These are phyloP conservation scores for Drosophila varians DNA, from an alignment of 1,140 invertebrate species.

Conservation along the genomic window DNA sequence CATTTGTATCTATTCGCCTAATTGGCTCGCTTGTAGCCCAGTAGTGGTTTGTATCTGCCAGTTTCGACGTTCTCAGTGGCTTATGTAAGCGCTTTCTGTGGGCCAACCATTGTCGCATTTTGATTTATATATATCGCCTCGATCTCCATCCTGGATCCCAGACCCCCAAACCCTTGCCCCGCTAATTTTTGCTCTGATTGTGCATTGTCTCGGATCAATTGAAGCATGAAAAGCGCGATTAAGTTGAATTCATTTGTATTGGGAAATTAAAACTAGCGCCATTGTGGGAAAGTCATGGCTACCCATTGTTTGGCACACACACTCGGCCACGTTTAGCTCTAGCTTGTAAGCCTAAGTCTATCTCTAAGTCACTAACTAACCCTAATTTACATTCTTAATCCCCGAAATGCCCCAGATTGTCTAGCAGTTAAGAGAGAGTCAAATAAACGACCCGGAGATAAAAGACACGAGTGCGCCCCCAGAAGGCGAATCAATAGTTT, in stretches of 20 bases:
- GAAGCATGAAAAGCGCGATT: slow-evolving; percentile 67
- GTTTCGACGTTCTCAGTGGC: slow-evolving; percentile 28
- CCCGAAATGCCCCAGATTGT: slow-evolving; percentile 24
- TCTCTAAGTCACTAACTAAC: slow-evolving; percentile 18
- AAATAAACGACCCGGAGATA: slow-evolving; percentile 16
- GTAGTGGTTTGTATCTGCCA: slow-evolving; percentile 11
- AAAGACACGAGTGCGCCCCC: slow-evolving; percentile 19
- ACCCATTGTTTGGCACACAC: slow-evolving; percentile 57
- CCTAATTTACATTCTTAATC: slow-evolving; percentile 8
- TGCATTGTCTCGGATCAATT: slow-evolving; percentile 62
- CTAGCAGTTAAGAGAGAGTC: slow-evolving; percentile 38
- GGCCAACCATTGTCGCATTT: slow-evolving; percentile 63
- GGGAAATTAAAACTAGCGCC: slow-evolving; percentile 58
- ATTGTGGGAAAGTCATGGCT: slow-evolving; percentile 54
- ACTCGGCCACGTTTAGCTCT: slow-evolving; percentile 1
- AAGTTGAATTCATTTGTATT: slow-evolving; percentile 65
- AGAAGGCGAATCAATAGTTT: slow-evolving; percentile 25
- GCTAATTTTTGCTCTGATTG: too few species aligned
- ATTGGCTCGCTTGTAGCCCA: slow-evolving; percentile 44
- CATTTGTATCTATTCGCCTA: slow-evolving; percentile 67
- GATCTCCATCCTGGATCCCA: slow-evolving; percentile 63
- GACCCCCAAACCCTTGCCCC: too few species aligned
- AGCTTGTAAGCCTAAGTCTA: slow-evolving; percentile 56
- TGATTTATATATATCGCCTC: slow-evolving; percentile 71
- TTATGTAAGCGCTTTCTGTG: slow-evolving; percentile 71